Conservation (phyloP, 1,140 invertebrate species). For the Drosophila guanche region DNA sequence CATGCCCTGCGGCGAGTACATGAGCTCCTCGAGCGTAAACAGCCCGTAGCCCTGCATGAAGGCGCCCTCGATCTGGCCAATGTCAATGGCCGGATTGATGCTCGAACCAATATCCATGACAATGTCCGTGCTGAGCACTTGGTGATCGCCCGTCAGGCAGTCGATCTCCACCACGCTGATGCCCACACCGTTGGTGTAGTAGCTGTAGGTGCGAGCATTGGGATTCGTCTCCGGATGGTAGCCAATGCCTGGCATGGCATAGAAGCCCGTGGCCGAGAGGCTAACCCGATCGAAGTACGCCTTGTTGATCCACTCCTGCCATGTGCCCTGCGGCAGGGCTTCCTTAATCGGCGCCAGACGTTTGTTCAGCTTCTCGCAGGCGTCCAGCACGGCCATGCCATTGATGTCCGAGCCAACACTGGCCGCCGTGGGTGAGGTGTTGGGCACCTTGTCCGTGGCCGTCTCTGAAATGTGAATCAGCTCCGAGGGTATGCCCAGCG, state of each 20-base stretch:
- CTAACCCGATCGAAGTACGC: conserved; percentile 93
- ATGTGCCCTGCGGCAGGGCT: conserved; percentile 90
- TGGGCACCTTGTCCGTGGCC: conserved; percentile 96
- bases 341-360: conserved; percentile 91
- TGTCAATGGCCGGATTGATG: conserved; percentile 97
- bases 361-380: conserved; percentile 91
- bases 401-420: conserved; percentile 96
- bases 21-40: conserved; percentile 95
- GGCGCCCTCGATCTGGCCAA: conserved; percentile 97
- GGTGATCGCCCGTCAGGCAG: conserved; percentile 94
- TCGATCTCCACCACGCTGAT: conserved; percentile 94
- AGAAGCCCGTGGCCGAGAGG: conserved; percentile 94
- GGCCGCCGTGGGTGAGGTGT: conserved; percentile 96
- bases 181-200: conserved; percentile 92
- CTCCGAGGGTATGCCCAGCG: conserved; percentile 88
- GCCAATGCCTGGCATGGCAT: conserved; percentile 91
- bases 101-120: conserved; percentile 97
- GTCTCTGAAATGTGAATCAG: conserved; percentile 95
- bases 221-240: conserved; percentile 89
- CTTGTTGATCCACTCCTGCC: conserved; percentile 92
- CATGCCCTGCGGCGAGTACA: conserved; percentile 92
- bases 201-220: conserved; percentile 89
- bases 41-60: conserved; percentile 97
- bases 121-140: conserved; percentile 94
- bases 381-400: conserved; percentile 96